phyloP scores from a whole-genome alignment of 2,888 invertebrate genomes.

The Melolontha melolontha region DNA sequence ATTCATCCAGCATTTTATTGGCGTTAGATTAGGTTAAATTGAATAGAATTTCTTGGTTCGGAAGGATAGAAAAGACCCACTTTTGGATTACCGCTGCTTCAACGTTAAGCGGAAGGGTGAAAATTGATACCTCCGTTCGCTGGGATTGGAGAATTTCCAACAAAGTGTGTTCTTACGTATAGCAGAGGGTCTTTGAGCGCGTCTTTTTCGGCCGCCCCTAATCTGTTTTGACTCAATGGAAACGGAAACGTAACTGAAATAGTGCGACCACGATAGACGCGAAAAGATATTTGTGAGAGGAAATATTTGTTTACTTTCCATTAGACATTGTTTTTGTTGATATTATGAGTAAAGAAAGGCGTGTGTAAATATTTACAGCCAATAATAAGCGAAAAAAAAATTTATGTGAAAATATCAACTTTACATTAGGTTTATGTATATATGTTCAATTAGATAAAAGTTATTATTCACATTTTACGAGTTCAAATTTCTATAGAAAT shows the following conservation, averaged over 20 bases:
- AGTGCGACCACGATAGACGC: slow-evolving; percentile 30
- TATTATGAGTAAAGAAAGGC: not conserved
- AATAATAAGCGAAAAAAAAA: not conserved
- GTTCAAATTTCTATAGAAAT: no score
- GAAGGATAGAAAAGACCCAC: slow-evolving; percentile 28
- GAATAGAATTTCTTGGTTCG: slow-evolving; percentile 33
- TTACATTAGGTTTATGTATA: not conserved
- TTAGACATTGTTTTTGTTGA: slow-evolving; percentile 27
- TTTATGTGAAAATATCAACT: not conserved
- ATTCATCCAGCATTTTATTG: slow-evolving; percentile 28
- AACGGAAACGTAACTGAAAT: slow-evolving; percentile 29
- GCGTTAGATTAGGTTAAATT: slow-evolving; percentile 32
- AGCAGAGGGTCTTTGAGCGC: slow-evolving; percentile 21
- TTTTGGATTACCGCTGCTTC: slow-evolving; percentile 36
- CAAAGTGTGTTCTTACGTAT: slow-evolving; percentile 20
- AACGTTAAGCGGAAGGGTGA: slow-evolving; percentile 20
- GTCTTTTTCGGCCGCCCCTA: slow-evolving; percentile 27
- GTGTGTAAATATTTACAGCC: slow-evolving; percentile 13
- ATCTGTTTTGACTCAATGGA: slow-evolving; percentile 37
- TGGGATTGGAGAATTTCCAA: slow-evolving; percentile 10
- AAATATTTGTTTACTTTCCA: slow-evolving; percentile 33
- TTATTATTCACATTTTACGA: no score
- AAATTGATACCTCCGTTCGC: slow-evolving; percentile 24
- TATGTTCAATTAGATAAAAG: no score
- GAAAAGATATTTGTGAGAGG: slow-evolving; percentile 23